These are phyloP conservation scores for Rhagophthalmus giganteus DNA, from an alignment of 2,888 invertebrate species.

Conservation along the genomic window DNA sequence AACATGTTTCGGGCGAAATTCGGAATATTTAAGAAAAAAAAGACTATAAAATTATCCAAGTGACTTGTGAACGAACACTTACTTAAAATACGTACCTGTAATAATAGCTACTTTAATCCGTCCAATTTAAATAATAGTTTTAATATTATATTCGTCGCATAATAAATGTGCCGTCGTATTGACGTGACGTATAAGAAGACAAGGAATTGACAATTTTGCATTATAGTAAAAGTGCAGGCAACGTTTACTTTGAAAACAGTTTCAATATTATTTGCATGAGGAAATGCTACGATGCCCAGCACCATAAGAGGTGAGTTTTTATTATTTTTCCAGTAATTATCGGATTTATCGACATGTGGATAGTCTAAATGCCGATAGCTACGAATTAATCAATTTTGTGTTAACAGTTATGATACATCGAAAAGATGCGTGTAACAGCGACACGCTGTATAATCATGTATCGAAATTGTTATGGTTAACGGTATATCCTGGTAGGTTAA, in stretches of 20 bases:
- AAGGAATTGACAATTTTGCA: conserved; percentile 31
- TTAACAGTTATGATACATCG: conserved; percentile 3
- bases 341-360: not conserved
- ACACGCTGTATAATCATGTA: conserved; percentile 2
- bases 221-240: conserved; percentile 23
- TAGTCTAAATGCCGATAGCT: not conserved
- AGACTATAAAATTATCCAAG: conserved; percentile 15
- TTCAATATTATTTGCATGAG: conserved; percentile 32
- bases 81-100: not conserved
- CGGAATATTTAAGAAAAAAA: conserved; percentile 52
- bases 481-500: conserved; percentile 27
- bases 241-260: conserved; percentile 20
- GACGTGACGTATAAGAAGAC: conserved; percentile 11
- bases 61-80: not conserved
- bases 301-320: conserved; percentile 55
- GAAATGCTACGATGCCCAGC: conserved; percentile 55
- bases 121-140: conserved; percentile 2
- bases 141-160: not conserved
- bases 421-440: not conserved
- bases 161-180: conserved; percentile 11
- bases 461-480: conserved; percentile 12
- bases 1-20: conserved; percentile 49
- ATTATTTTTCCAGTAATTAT: conserved; percentile 5
- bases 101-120: conserved; percentile 1
- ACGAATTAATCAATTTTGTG: not conserved